Base-by-base conservation (phyloP, 2,797 vertebrate species). In the Rhinella marina region DNA sequence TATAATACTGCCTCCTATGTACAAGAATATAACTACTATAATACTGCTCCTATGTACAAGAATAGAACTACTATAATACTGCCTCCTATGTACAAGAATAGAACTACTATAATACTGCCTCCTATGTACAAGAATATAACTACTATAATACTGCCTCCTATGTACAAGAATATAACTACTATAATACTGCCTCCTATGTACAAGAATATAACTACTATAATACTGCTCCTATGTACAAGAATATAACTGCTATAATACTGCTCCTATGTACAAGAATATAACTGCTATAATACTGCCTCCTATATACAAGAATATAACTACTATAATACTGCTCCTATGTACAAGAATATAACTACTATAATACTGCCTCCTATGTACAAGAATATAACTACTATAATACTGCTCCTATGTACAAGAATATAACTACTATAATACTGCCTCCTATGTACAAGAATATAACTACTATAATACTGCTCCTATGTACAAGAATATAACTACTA, bases 11-110 rank as follows among this genome's bases (percentile, higher is more conserved):
- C 32, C 13, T 8, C 27, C 66, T 70, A 70, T 70, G 27, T 70
- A 70, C 66, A 70, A 70, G 66, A 70, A 70, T 70, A 70, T 70
- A 70, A 70, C 66, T 70, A 70, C 66, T 70, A 70, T 70, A 70
- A 70, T 70, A 70, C 66, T 70, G 27, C 66, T 1, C 64, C 64
- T 66, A 66, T 66, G 14, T 66, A 66, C 64, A 66, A 66, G 64
- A 66, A 66, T 66, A 66, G 25, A 66, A 66, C 64, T 66, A 66
- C 64, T 66, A 66, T 27, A 66, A 66, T 66, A 66, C 64, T 66
- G 64, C n/a, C n/a, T n/a, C n/a, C n/a, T n/a, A n/a, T n/a, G n/a
- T n/a, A n/a, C n/a, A n/a, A n/a, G n/a, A n/a, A n/a, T n/a, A n/a
- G n/a, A n/a, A n/a, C n/a, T n/a, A n/a, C n/a, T n/a, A n/a, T n/a